Conservation (phyloP, 2,113 vertebrate genomes). For the Hemiprocne comata region DNA sequence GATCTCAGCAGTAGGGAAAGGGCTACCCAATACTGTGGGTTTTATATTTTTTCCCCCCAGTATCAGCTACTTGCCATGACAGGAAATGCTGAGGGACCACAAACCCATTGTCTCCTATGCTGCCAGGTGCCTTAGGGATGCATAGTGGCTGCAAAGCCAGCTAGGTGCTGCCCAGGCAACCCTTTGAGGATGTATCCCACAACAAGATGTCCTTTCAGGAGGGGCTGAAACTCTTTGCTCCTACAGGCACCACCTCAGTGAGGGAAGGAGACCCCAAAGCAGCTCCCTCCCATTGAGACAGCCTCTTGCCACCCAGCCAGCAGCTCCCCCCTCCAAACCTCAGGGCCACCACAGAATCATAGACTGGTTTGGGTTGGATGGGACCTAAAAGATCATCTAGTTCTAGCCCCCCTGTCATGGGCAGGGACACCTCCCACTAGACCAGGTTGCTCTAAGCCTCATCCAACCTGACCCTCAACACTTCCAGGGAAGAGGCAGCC, state of each 20-base stretch:
- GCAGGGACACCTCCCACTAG: no score
- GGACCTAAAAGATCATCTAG: no score
- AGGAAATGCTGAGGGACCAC: not conserved
- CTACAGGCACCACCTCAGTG: not conserved
- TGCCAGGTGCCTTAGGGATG: not conserved
- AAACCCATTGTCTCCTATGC: not conserved
- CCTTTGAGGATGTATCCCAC: accelerated
- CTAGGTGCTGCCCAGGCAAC: not conserved
- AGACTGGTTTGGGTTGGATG: no score
- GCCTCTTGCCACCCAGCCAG: not conserved
- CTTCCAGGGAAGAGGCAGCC: no score
- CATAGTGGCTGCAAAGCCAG: not conserved
- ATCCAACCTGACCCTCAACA: no score
- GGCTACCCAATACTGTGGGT: accelerated
- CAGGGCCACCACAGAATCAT: no score
- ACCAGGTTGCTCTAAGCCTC: no score
- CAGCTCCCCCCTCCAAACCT: not conserved
- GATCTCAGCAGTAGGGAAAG: not conserved
- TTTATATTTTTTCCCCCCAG: not conserved
- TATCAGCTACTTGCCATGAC: not conserved
- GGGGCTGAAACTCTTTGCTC: not conserved
- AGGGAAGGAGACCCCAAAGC: not conserved
- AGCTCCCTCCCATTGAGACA: not conserved
- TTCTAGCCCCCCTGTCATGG: no score
- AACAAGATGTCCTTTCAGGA: not conserved